Evolutionary conservation across 2,888 invertebrate species (phyloP), one percentile per base, ranked within the genome.

Genomic region (Tetragonula carbonaria): DNA sequence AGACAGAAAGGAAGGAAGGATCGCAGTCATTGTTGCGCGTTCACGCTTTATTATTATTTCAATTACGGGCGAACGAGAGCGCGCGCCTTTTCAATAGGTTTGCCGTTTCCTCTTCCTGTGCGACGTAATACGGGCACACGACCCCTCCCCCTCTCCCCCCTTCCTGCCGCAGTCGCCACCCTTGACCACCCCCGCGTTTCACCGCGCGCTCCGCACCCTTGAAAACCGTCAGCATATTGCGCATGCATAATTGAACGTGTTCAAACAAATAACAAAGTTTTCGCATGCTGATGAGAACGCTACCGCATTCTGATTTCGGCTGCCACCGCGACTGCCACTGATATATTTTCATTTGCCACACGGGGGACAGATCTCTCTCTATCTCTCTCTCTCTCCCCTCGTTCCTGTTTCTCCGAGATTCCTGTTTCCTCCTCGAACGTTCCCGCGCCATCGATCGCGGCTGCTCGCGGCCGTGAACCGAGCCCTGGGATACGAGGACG

Each of bases 231-330:
- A 84, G 92, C 93, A 94, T 93, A 93, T 94, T 93, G 94, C 92
- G 93, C 94, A 93, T 94, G 93, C 94, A 94, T 94, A 94, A 94
- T 94, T 94, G 92, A 94, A 91, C 92, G 89, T 90, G 92, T 91
- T 93, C 93, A 92, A 93, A 94, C 93, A 93, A 94, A 94, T 94
- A 94, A 94, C 92, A 94, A 94, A 94, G 93, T 94, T 94, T 94
- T 92, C 92, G 93, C 93, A 92, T 92, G 91, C 91, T 91, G 92
- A 93, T 92, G 92, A 92, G 92, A 86, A 88, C 87, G 91, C 90
- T 87, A 88, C 85, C 85, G 86, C 84, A 86, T 86, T 89, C 90
- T 91, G 91, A 91, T 92, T 92, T 91, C 90, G 90, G 87, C 87
- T 90, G 90, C 87, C 89, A 80, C 90, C 91, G 45, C 45, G 90